phyloP scores from a whole-genome alignment of 1,140 invertebrate genomes.

The Dendroctonus ponderosae region DNA sequence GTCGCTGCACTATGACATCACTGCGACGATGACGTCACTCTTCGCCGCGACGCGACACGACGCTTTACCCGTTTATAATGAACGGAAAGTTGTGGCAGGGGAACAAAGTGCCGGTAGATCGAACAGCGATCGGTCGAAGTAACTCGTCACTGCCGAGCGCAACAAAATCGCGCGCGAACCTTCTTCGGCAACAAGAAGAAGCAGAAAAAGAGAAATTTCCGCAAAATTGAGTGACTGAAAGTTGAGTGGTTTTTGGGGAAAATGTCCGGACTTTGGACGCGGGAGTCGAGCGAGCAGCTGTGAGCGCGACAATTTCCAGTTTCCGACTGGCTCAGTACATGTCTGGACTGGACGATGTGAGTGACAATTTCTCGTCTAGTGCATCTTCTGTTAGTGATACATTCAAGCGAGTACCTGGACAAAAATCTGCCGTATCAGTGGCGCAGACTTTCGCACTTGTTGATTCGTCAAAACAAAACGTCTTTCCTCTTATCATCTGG shows the following conservation, averaged over 20 bases:
- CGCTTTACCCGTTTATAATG: slow-evolving; percentile 30
- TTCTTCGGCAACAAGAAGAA: no score
- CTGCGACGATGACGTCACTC: slow-evolving; percentile 28
- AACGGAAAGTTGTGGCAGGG: slow-evolving; percentile 34
- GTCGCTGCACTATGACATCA: slow-evolving; percentile 32
- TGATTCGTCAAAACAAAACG: slow-evolving; percentile 1
- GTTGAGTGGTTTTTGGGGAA: background rate
- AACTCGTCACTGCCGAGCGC: slow-evolving; percentile 2
- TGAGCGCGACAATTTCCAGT: no score
- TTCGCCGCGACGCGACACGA: slow-evolving; percentile 26
- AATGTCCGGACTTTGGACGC: background rate
- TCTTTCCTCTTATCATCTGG: no score
- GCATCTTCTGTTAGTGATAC: no score
- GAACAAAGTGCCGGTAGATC: slow-evolving; percentile 32
- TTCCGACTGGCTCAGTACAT: no score
- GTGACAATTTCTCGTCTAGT: no score
- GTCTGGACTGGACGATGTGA: no score
- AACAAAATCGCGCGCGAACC: slow-evolving; percentile 1
- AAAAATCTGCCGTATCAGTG: background rate
- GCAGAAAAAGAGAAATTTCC: slow-evolving; percentile 1
- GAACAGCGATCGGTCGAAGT: slow-evolving; percentile 18
- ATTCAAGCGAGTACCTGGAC: slow-evolving; percentile 8
- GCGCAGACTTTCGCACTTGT: slow-evolving; percentile 5
- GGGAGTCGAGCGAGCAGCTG: no score
- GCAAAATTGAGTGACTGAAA: slow-evolving; percentile 2